Evolutionary conservation across 1,140 invertebrate genomes (phyloP).

Genomic region (Galendromus occidentalis): DNA sequence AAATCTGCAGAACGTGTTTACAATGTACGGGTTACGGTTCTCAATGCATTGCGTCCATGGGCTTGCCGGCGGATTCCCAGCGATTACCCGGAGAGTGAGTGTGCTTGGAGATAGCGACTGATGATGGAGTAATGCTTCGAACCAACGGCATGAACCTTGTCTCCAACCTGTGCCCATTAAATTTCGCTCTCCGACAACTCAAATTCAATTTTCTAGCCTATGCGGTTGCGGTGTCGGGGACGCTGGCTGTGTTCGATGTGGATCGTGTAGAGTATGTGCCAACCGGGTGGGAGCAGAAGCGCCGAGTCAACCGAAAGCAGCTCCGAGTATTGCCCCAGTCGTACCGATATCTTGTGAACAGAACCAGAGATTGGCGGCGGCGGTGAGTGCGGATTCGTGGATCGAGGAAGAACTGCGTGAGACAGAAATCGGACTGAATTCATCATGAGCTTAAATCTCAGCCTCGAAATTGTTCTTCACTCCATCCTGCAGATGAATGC

Average conservation of each 20-base stretch:
- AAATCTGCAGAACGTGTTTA: conserved; percentile 72
- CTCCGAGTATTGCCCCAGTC: conserved; percentile 10
- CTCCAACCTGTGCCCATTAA: conserved; percentile 1
- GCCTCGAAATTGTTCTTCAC: too few species aligned
- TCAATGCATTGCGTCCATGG: conserved; percentile 44
- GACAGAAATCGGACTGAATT: too few species aligned
- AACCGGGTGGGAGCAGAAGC: conserved; percentile 41
- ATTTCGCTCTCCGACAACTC: too few species aligned
- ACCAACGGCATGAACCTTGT: conserved; percentile 6
- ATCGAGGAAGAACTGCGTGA: too few species aligned
- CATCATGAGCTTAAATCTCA: too few species aligned
- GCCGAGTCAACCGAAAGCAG: conserved; percentile 14
- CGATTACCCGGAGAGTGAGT: conserved; percentile 31
- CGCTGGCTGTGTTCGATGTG: conserved; percentile 74
- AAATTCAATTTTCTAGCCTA: conserved; percentile 35
- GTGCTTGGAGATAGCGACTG: conserved; percentile 59
- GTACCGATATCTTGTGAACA: background rate
- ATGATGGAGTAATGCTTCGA: conserved; percentile 38
- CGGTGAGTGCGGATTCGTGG: conserved; percentile 11
- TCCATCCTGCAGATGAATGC: background rate
- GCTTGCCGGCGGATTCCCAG: background rate
- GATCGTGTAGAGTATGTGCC: conserved; percentile 68
- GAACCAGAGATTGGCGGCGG: conserved; percentile 12
- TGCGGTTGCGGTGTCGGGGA: conserved; percentile 91
- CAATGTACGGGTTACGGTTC: conserved; percentile 82